phyloP scores from a whole-genome alignment of 2,888 invertebrate species.

The Dynastes grantii region DNA sequence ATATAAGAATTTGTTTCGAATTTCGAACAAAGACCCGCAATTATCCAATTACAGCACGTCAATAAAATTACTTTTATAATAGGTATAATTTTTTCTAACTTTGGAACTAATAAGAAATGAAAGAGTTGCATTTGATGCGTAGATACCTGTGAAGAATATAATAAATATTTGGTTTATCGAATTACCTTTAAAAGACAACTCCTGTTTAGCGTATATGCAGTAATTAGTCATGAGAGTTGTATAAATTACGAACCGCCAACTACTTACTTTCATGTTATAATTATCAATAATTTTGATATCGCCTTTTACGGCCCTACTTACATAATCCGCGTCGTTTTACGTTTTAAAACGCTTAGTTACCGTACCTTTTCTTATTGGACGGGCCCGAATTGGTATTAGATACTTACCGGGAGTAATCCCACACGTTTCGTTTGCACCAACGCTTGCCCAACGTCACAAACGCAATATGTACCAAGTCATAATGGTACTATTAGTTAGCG shows the following conservation, averaged over 20 bases:
- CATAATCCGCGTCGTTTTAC: conserved; percentile 55
- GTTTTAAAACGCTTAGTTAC: conserved; percentile 11
- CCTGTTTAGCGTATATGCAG: conserved; percentile 34
- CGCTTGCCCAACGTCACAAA: conserved; percentile 60
- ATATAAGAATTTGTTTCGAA: too few relatives aligned
- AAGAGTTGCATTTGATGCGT: too few relatives aligned
- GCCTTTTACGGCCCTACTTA: conserved; percentile 60
- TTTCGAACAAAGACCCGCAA: too few relatives aligned
- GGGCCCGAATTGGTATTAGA: conserved; percentile 15
- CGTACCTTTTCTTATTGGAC: conserved; percentile 17
- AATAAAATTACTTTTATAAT: too few relatives aligned
- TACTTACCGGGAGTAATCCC: conserved; percentile 56
- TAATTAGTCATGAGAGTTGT: conserved; percentile 40
- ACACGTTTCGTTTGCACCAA: conserved; percentile 62
- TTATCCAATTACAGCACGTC: too few relatives aligned
- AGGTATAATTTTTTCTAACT: too few relatives aligned
- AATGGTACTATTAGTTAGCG: conserved; percentile 40
- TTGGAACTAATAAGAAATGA: too few relatives aligned
- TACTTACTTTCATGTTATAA: conserved; percentile 57
- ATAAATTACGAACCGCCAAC: conserved; percentile 52
- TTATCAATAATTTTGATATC: conserved; percentile 59
- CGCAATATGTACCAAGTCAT: conserved; percentile 34
- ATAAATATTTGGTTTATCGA: conserved; percentile 29
- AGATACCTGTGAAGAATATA: background rate
- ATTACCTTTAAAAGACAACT: conserved; percentile 40